Evolutionary conservation across 2,888 invertebrate species (phyloP).

Genomic region (Hypomecis punctinalis): DNA sequence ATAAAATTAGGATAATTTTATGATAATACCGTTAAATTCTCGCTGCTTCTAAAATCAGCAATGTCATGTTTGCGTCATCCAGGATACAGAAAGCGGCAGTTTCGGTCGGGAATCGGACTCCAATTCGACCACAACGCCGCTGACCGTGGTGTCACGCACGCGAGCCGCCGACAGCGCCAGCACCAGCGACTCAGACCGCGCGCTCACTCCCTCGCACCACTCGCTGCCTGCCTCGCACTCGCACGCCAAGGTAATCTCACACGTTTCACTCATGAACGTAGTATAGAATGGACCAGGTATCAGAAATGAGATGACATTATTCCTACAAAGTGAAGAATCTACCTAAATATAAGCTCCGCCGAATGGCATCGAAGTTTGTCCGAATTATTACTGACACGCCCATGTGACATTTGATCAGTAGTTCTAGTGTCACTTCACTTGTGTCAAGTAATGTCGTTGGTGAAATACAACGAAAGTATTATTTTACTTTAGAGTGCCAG

Average conservation of each 20-base stretch:
- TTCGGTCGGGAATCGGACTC: slow-evolving; percentile 92
- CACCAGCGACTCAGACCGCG: slow-evolving; percentile 85
- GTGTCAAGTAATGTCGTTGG: too few species aligned
- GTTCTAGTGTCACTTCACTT: too few species aligned
- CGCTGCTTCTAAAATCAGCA: background rate
- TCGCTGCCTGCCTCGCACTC: slow-evolving; percentile 54
- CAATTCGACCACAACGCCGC: slow-evolving; percentile 90
- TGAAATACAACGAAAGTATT: too few species aligned
- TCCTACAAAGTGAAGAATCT: too few species aligned
- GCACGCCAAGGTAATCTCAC: slow-evolving; percentile 38
- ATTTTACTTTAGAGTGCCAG: slow-evolving; percentile 58
- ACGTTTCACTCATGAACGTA: background rate
- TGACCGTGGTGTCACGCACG: slow-evolving; percentile 88
- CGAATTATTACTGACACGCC: too few species aligned
- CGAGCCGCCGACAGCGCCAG: slow-evolving; percentile 75
- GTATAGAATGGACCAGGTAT: too few species aligned
- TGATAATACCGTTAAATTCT: too few species aligned
- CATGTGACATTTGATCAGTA: too few species aligned
- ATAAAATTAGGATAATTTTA: too few species aligned
- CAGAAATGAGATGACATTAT: too few species aligned
- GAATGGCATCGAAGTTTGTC: too few species aligned
- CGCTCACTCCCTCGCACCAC: slow-evolving; percentile 80
- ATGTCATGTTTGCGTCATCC: slow-evolving; percentile 17
- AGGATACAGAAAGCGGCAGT: slow-evolving; percentile 84
- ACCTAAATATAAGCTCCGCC: too few species aligned